Evolutionary conservation across 2,113 vertebrate genomes (phyloP).

Genomic region (Proteles cristata): DNA sequence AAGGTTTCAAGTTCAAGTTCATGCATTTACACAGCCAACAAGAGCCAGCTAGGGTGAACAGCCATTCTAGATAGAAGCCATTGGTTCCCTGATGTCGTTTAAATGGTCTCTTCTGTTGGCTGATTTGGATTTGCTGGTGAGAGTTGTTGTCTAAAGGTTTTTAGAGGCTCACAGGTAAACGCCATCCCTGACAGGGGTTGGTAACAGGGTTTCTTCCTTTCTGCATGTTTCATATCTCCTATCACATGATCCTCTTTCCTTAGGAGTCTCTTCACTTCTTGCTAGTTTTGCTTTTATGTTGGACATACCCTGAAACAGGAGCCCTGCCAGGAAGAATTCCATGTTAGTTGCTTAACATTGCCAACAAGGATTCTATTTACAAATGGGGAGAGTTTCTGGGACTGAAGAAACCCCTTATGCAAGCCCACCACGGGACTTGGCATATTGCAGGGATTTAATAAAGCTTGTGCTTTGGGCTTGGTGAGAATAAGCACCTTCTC

Average conservation of each 20-base stretch:
- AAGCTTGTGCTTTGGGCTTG: neutral
- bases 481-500: neutral
- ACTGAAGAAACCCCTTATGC: neutral
- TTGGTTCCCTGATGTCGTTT: neutral
- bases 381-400: neutral
- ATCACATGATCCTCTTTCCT: neutral
- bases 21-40: neutral
- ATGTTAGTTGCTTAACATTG: neutral
- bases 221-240: neutral
- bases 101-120: neutral
- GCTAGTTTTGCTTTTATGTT: neutral
- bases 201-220: neutral
- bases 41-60: neutral
- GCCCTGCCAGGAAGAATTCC: neutral
- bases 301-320: neutral
- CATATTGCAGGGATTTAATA: neutral
- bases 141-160: neutral
- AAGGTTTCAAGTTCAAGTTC: constrained; percentile 31
- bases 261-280: neutral
- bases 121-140: neutral
- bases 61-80: neutral
- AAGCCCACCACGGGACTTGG: no score
- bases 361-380: neutral
- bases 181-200: no score
- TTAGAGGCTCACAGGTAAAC: neutral